Evolutionary conservation across 2,888 invertebrate genomes (phyloP), one percentile per base, ranked within the genome.

Genomic region (Tenthredo mesomela): DNA sequence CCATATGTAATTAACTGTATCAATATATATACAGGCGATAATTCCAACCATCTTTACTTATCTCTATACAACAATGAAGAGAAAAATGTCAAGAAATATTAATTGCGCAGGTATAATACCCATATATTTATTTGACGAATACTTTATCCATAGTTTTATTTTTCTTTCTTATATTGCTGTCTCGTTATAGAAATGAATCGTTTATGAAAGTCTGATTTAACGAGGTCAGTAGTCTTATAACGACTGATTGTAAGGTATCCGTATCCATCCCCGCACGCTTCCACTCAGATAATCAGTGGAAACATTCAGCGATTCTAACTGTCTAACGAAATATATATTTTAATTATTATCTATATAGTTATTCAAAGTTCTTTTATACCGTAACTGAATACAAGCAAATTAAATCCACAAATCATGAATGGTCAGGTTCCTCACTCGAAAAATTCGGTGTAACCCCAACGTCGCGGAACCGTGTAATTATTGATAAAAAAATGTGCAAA

Each of bases 241-340:
- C 40, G 73, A 73, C n/a, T 43, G 25, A 73, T 73, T 73, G 73
- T 73, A 40, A 43, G 71, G n/a, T n/a, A n/a, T n/a, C n/a, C n/a
- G 12, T 71, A 40, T 21, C 71, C 40, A 33, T 12, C 29, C 12
- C 12, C 7, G 65, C 29, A 37, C n/a, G 15, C 2, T 25, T 73
- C 43, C 43, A 47, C 73, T 73, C n/a, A 43, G 40, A 43, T 47
- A 73, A 73, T 73, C 33, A 73, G 73, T 43, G 21, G 43, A 73
- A 73, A 73, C 43, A 73, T 73, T 73, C 43, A 43, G 43, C 43
- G n/a, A 71, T 25, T 71, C n/a, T 43, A 43, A 73, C 37, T 2
- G 21, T 21, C 58, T 61, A 70, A 70, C 70, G 37, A 47, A 40
- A n/a, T n/a, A 47, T 25, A 21, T 37, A 47, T 43, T 43, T 73